Base-by-base conservation (phyloP, 2,888 invertebrate genomes). In the Tenthredo distinguenda region DNA sequence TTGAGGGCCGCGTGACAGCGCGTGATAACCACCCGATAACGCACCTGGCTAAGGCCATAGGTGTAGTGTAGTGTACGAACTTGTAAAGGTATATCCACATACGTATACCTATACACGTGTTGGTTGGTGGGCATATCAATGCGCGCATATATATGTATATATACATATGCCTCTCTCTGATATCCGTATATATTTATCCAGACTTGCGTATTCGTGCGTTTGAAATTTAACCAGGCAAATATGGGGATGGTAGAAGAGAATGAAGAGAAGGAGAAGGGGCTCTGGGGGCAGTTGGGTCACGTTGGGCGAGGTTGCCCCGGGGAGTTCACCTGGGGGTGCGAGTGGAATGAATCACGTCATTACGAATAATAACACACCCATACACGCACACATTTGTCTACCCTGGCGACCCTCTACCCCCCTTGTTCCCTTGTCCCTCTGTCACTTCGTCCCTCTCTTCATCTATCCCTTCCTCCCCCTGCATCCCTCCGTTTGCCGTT, bases 331-430 rank as follows among this genome's bases (percentile, higher is more conserved):
- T 68, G 83, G 31, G 37, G 18, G 68, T 34, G 84, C 84, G 86
- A 88, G 88, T 87, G 88, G 90, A 91, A 91, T 91, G 90, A 91
- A 91, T 90, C 90, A 89, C 90, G 91, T 90, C 90, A 91, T 90
- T 90, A 90, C 90, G 91, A 92, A 91, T 92, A 91, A 91, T 91
- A 91, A 91, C 89, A 89, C 88, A 88, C 87, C 86, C 86, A 43
- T 15, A 62, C 55, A 26, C 55, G 55, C 7, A 31, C 18, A 40
- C 50, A 18, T 77, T 77, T 31, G 77, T 50, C 55, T 26, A 77
- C 77, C 18, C 55, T 12, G 21, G 34, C 68, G n/a, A 71, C 68
- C 68, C 15, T 7, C 40, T 6, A 37, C 62, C 37, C 58, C 62
- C 62, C 26, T 62, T 21, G 4, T 26, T 26, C 58, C 58, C 21